These are phyloP conservation scores for Drosophila meridionalis DNA, from an alignment of 2,888 invertebrate genomes.

Conservation along the genomic window DNA sequence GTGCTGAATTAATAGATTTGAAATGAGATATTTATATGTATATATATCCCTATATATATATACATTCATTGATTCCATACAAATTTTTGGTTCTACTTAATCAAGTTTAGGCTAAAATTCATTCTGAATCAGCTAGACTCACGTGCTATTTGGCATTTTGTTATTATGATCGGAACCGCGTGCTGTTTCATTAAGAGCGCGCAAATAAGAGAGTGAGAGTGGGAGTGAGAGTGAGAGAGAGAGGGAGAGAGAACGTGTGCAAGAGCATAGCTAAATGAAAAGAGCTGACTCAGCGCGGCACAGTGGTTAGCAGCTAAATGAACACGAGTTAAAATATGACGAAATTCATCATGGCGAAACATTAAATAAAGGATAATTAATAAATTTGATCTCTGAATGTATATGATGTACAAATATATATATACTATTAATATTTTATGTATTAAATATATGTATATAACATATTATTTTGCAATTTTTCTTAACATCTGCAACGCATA, in stretches of 20 bases:
- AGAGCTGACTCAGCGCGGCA: slow-evolving; percentile 31
- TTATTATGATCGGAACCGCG: slow-evolving; percentile 50
- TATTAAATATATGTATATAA: too few relatives aligned
- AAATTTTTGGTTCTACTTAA: slow-evolving; percentile 23
- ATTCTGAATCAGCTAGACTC: slow-evolving; percentile 46
- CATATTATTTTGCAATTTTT: too few relatives aligned
- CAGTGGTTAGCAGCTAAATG: slow-evolving; percentile 24
- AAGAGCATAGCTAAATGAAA: not conserved
- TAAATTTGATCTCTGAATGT: not conserved
- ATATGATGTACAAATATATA: not conserved
- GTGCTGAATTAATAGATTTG: not conserved
- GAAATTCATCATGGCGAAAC: not conserved
- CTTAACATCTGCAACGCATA: too few relatives aligned
- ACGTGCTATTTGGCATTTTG: slow-evolving; percentile 55
- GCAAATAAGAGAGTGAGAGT: slow-evolving; percentile 3
- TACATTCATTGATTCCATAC: slow-evolving; percentile 19
- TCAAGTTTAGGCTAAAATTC: slow-evolving; percentile 35
- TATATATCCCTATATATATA: not conserved
- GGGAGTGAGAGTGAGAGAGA: slow-evolving; percentile 2
- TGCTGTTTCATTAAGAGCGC: slow-evolving; percentile 44
- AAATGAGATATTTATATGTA: not conserved
- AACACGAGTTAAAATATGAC: not conserved
- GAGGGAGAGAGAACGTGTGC: not conserved
- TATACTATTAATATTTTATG: not conserved
- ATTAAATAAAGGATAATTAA: not conserved